These are phyloP conservation scores for Xestobium rufovillosum DNA, from an alignment of 2,888 invertebrate genomes.

Conservation along the genomic window DNA sequence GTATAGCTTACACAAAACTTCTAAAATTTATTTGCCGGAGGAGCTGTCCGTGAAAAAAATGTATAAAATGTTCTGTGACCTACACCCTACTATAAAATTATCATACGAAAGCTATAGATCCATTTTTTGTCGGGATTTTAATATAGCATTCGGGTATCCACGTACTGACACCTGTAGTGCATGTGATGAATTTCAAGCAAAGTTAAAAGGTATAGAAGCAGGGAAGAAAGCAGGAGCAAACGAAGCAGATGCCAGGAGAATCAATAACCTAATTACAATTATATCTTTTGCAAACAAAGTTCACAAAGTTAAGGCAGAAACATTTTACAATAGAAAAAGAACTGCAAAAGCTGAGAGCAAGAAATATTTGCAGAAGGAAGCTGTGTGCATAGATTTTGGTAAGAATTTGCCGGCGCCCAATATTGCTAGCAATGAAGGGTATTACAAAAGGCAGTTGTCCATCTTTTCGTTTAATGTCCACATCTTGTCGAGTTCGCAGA, in stretches of 20 bases:
- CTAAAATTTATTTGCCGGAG: not conserved
- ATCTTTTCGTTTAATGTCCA: conserved; percentile 26
- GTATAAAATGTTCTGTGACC: conserved; percentile 13
- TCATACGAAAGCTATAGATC: conserved; percentile 18
- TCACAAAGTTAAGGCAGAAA: conserved; percentile 7
- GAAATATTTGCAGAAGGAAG: not conserved
- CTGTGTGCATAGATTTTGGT: not conserved
- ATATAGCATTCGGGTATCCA: conserved; percentile 18
- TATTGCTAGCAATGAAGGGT: conserved; percentile 27
- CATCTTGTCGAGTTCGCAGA: conserved; percentile 20
- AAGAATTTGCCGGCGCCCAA: conserved; percentile 21
- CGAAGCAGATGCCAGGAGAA: not conserved
- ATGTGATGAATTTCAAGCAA: conserved; percentile 11
- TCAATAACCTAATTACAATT: not conserved
- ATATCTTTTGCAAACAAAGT: conserved; percentile 4
- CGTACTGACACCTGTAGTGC: conserved; percentile 16
- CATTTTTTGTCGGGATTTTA: conserved; percentile 18
- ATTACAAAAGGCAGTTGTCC: conserved; percentile 24
- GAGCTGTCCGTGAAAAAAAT: not conserved
- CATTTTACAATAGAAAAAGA: conserved; percentile 8
- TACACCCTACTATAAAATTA: conserved; percentile 8
- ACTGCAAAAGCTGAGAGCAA: not conserved
- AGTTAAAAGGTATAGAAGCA: not conserved
- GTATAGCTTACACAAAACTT: not conserved
- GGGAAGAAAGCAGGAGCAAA: not conserved